Evolutionary conservation across 2,888 invertebrate species (phyloP).

Genomic region (Lycia hirtaria): DNA sequence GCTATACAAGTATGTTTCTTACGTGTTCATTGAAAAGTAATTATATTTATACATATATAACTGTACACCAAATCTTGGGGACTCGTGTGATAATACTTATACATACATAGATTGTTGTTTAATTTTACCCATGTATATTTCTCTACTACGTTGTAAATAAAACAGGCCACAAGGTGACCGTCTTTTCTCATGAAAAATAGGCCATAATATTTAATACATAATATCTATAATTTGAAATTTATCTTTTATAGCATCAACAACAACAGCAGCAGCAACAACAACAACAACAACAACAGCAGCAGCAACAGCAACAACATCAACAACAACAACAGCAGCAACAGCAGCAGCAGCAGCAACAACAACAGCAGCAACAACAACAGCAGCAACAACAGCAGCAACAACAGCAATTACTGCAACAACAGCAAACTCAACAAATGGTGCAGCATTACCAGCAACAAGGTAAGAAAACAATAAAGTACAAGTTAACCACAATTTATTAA

Average conservation of each 20-base stretch:
- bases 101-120: no score
- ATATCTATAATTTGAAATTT: neutral
- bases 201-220: no score
- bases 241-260: slow-evolving; percentile 38
- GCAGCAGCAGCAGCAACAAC: slow-evolving; percentile 55
- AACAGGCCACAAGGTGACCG: no score
- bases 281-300: slow-evolving; percentile 36
- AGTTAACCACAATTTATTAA: no score
- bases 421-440: slow-evolving; percentile 76
- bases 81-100: no score
- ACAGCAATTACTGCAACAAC: slow-evolving; percentile 70
- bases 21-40: no score
- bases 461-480: slow-evolving; percentile 1
- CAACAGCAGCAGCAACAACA: slow-evolving; percentile 47
- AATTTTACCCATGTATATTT: no score
- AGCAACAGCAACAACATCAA: slow-evolving; percentile 37
- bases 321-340: slow-evolving; percentile 35
- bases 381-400: slow-evolving; percentile 69
- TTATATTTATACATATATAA: no score
- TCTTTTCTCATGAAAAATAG: no score
- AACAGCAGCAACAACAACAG: slow-evolving; percentile 68
- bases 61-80: no score
- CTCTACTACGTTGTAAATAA: no score
- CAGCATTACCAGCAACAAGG: slow-evolving; percentile 79
- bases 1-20: slow-evolving; percentile 63